These are phyloP conservation scores for Diorhabda carinulata DNA, from an alignment of 1,140 invertebrate genomes.

Conservation along the genomic window DNA sequence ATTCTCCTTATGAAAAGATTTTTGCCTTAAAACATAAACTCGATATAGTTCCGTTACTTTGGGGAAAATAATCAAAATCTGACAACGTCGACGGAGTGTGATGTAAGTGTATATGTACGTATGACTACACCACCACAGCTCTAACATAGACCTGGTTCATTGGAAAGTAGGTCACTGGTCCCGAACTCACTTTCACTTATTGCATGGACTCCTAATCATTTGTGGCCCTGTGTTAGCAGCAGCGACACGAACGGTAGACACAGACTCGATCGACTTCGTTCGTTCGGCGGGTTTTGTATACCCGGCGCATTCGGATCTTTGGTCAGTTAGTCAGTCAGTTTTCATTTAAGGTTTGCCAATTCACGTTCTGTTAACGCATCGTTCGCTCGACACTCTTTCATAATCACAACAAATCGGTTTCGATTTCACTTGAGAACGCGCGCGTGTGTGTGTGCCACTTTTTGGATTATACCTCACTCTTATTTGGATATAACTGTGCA, in stretches of 20 bases:
- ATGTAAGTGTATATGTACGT: slow-evolving; percentile 40
- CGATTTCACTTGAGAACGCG: neutral
- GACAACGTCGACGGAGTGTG: slow-evolving; percentile 29
- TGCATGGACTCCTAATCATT: slow-evolving; percentile 62
- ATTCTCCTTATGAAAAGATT: too few relatives aligned
- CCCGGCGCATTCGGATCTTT: neutral
- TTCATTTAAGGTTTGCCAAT: slow-evolving; percentile 8
- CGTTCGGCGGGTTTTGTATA: slow-evolving; percentile 23
- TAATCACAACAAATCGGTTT: slow-evolving; percentile 4
- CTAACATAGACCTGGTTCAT: slow-evolving; percentile 66
- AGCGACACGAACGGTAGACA: slow-evolving; percentile 49
- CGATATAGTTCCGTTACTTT: too few relatives aligned
- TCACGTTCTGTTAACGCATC: neutral
- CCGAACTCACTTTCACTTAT: slow-evolving; percentile 62
- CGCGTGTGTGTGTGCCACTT: slow-evolving; percentile 12
- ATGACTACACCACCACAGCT: slow-evolving; percentile 49
- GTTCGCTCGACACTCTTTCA: neutral
- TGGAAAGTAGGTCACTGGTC: slow-evolving; percentile 61
- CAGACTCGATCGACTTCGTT: slow-evolving; percentile 19
- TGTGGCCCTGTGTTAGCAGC: slow-evolving; percentile 52
- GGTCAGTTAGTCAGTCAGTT: neutral
- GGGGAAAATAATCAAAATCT: neutral
- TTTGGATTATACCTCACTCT: slow-evolving; percentile 20
- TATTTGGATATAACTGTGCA: slow-evolving; percentile 11
- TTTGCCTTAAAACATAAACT: too few relatives aligned